Percentiles rank a stretch among this genome's conserved stretches.
These are phyloP conservation scores for Pogonocichla stellata DNA, from an alignment of 2,113 vertebrate species.

Conservation along the genomic window DNA sequence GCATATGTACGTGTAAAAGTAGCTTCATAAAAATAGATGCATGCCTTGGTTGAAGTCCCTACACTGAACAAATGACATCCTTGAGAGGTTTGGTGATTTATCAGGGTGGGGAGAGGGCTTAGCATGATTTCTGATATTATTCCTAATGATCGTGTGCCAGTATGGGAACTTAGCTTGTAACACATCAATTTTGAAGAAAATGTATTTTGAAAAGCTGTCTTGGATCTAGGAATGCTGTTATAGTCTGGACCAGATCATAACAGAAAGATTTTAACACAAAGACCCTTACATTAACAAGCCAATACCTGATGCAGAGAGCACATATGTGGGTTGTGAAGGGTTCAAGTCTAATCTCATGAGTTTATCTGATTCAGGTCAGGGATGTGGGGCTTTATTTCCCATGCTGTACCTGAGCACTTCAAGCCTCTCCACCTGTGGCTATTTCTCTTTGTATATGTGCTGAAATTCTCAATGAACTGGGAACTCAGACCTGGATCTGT, in stretches of 20 bases:
- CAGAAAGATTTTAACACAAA: background rate
- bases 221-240: background rate
- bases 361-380: background rate
- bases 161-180: background rate
- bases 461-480: background rate
- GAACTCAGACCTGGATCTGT: background rate
- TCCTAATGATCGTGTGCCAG: background rate
- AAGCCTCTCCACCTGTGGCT: background rate
- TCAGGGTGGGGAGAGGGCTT: fast-evolving
- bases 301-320: background rate
- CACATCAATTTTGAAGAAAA: background rate
- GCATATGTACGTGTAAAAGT: background rate
- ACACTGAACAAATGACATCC: background rate
- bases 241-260: background rate
- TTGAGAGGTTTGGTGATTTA: background rate
- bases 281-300: background rate
- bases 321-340: background rate
- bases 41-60: background rate
- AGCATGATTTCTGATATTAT: background rate
- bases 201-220: background rate
- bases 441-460: background rate
- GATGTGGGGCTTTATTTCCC: background rate
- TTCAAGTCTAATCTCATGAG: background rate
- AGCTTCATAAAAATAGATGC: background rate
- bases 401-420: background rate